Evolutionary conservation across 2,888 invertebrate species (phyloP).

Genomic region (Drosophila helvetica): DNA sequence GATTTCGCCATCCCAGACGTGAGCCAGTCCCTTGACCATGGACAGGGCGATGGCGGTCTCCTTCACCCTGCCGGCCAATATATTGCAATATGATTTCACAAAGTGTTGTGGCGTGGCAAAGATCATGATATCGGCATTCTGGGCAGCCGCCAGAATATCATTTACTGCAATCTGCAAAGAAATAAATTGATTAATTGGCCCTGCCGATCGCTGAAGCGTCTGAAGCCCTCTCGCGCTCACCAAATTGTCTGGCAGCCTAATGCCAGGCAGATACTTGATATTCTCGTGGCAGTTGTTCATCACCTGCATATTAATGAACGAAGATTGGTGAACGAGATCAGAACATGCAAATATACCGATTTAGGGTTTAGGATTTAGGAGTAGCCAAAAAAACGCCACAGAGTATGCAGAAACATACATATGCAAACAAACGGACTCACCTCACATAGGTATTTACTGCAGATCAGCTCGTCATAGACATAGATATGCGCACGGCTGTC

Average conservation of each 20-base stretch:
- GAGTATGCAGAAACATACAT: too few relatives aligned
- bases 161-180: conserved; percentile 92
- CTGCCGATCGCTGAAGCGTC: not conserved
- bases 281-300: conserved; percentile 72
- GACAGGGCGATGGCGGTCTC: conserved; percentile 94
- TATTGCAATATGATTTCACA: conserved; percentile 92
- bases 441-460: conserved; percentile 50
- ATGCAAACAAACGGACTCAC: too few relatives aligned
- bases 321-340: too few relatives aligned
- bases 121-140: conserved; percentile 95
- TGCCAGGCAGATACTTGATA: conserved; percentile 71
- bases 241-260: conserved; percentile 66
- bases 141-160: conserved; percentile 93
- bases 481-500: conserved; percentile 68
- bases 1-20: conserved; percentile 92
- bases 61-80: conserved; percentile 93
- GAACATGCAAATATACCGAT: too few relatives aligned
- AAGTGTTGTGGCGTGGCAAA: conserved; percentile 99
- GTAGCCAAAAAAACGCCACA: too few relatives aligned
- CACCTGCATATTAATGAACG: too few relatives aligned
- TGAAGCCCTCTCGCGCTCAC: conserved; percentile 41
- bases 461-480: conserved; percentile 67
- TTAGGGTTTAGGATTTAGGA: too few relatives aligned
- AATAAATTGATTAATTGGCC: not conserved
- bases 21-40: conserved; percentile 97